Evolutionary conservation across 1,140 invertebrate genomes (phyloP).

Genomic region (Ridgeia piscesae): DNA sequence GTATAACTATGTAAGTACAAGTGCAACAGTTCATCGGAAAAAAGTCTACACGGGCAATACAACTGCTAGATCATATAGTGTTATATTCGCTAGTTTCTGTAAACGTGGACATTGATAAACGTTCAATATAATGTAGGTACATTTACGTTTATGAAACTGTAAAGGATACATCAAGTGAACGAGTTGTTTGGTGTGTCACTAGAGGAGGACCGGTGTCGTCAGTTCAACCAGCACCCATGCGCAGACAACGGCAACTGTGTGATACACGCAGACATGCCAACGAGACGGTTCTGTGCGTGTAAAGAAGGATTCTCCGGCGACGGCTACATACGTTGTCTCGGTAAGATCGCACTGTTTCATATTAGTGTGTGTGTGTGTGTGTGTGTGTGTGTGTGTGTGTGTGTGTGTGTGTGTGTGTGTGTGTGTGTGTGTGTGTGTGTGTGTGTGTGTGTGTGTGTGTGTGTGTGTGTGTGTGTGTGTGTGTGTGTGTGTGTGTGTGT

Average conservation of each 20-base stretch:
- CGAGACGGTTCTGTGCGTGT: slow-evolving; percentile 55
- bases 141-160: slow-evolving; percentile 76
- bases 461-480: not conserved
- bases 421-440: not conserved
- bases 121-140: too few relatives aligned
- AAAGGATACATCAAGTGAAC: slow-evolving; percentile 54
- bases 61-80: not conserved
- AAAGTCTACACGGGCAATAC: not conserved
- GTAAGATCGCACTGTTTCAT: slow-evolving; percentile 62
- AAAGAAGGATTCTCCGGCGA: slow-evolving; percentile 82
- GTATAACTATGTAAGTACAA: not conserved
- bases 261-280: not conserved
- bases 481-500: too few relatives aligned
- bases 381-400: not conserved
- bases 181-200: slow-evolving; percentile 56
- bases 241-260: slow-evolving; percentile 62
- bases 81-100: not conserved
- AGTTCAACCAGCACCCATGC: slow-evolving; percentile 76
- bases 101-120: too few relatives aligned
- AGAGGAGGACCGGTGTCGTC: slow-evolving; percentile 75
- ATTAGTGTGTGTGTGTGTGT: not conserved
- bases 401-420: not conserved
- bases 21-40: not conserved
- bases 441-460: not conserved
- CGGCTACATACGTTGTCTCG: slow-evolving; percentile 76